Conservation (phyloP, 2,888 invertebrate species). For the Spilosoma lubricipeda region DNA sequence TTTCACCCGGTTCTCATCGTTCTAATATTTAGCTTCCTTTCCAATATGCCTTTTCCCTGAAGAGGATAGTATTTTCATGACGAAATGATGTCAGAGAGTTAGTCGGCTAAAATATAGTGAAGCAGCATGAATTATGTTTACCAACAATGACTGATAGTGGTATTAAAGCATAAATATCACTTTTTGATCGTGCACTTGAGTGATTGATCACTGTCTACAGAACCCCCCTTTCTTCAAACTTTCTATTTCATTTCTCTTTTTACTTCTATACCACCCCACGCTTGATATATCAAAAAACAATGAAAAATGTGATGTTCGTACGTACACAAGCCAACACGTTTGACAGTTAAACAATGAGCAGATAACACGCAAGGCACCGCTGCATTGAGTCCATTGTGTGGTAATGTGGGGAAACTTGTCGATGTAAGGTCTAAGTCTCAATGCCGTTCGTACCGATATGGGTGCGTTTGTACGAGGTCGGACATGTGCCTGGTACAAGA, state of each 20-base stretch:
- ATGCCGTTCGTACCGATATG: conserved; percentile 11
- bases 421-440: conserved; percentile 13
- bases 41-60: no score
- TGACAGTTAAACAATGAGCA: conserved; percentile 49
- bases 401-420: conserved; percentile 51
- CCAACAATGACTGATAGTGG: no score
- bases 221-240: neutral
- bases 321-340: conserved; percentile 30
- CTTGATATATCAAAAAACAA: neutral
- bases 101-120: neutral
- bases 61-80: neutral
- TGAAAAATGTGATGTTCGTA: conserved; percentile 5
- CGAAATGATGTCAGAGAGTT: no score
- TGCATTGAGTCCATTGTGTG: conserved; percentile 53
- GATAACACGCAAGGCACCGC: conserved; percentile 32
- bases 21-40: neutral
- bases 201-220: neutral
- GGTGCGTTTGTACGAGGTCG: conserved; percentile 9
- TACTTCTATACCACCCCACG: neutral
- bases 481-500: neutral
- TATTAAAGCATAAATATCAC: neutral
- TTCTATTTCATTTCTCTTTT: neutral
- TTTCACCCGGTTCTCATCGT: neutral
- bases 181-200: neutral
- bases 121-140: neutral